A percentile compares a stretch with the other conserved stretches of the same genome.
These are phyloP conservation scores for Himalopsyche tibetana DNA, from an alignment of 2,888 invertebrate species.

Conservation along the genomic window DNA sequence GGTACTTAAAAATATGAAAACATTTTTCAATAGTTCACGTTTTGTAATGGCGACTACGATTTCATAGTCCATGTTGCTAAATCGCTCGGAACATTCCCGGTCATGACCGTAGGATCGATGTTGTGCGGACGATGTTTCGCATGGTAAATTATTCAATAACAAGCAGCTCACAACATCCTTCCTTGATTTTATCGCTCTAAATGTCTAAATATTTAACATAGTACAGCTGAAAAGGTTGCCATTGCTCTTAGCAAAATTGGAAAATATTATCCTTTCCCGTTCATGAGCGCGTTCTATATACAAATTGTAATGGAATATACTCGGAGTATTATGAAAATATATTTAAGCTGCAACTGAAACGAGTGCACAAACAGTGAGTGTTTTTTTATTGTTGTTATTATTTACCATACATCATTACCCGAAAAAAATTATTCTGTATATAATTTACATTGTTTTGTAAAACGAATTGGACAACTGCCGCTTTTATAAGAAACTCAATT, in stretches of 20 bases:
- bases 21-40: not conserved
- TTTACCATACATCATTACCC: too few relatives aligned
- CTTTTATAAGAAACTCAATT: too few relatives aligned
- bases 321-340: too few relatives aligned
- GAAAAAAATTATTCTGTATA: too few relatives aligned
- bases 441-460: too few relatives aligned
- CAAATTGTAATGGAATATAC: too few relatives aligned
- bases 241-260: conserved; percentile 28
- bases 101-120: conserved; percentile 41
- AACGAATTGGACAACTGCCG: too few relatives aligned
- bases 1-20: too few relatives aligned
- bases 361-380: too few relatives aligned
- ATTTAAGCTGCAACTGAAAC: too few relatives aligned
- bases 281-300: too few relatives aligned
- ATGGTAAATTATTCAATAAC: conserved; percentile 46
- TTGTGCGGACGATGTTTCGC: not conserved
- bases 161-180: conserved; percentile 13
- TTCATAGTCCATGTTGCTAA: conserved; percentile 9
- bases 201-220: conserved; percentile 26
- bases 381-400: too few relatives aligned
- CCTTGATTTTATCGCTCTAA: conserved; percentile 10
- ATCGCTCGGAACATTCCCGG: conserved; percentile 45
- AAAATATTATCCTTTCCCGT: not conserved
- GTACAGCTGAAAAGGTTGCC: conserved; percentile 24
- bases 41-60: not conserved